Evolutionary conservation across 1,140 invertebrate genomes (phyloP).

Genomic region (Aphelenchoides fujianensis): DNA sequence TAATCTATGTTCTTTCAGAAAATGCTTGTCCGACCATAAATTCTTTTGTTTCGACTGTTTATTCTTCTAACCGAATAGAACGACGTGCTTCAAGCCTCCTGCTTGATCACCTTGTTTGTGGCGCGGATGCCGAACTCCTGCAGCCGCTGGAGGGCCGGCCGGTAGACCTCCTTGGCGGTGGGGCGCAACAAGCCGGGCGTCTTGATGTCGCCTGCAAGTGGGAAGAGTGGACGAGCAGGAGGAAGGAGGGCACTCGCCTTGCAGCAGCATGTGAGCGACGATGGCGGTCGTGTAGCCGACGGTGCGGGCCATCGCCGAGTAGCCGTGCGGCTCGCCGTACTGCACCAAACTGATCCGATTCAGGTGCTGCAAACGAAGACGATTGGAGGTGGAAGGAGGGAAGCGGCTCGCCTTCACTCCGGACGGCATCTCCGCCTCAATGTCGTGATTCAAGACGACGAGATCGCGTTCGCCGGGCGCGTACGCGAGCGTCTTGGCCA

Average conservation of each 20-base stretch:
- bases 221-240: slow-evolving; percentile 7
- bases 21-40: no score
- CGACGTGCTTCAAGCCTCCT: no score
- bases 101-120: slow-evolving; percentile 31
- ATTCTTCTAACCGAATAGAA: no score
- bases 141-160: slow-evolving; percentile 64
- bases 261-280: slow-evolving; percentile 90
- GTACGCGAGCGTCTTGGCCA: slow-evolving; percentile 77
- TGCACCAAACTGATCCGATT: slow-evolving; percentile 83
- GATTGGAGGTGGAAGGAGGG: not conserved
- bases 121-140: slow-evolving; percentile 63
- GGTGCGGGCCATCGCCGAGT: slow-evolving; percentile 93
- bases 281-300: slow-evolving; percentile 93
- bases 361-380: not conserved
- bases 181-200: slow-evolving; percentile 64
- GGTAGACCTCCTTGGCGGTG: slow-evolving; percentile 63
- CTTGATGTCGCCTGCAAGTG: slow-evolving; percentile 66
- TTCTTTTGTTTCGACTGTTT: no score
- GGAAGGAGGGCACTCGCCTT: slow-evolving; percentile 70
- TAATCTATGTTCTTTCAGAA: no score
- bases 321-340: slow-evolving; percentile 78
- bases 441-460: slow-evolving; percentile 84
- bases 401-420: slow-evolving; percentile 62
- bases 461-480: slow-evolving; percentile 82
- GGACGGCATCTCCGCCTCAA: slow-evolving; percentile 75